A percentile compares a stretch with the other conserved stretches of the same genome.
phyloP scores from a whole-genome alignment of 2,113 vertebrate genomes.

The Ictalurus furcatus region DNA sequence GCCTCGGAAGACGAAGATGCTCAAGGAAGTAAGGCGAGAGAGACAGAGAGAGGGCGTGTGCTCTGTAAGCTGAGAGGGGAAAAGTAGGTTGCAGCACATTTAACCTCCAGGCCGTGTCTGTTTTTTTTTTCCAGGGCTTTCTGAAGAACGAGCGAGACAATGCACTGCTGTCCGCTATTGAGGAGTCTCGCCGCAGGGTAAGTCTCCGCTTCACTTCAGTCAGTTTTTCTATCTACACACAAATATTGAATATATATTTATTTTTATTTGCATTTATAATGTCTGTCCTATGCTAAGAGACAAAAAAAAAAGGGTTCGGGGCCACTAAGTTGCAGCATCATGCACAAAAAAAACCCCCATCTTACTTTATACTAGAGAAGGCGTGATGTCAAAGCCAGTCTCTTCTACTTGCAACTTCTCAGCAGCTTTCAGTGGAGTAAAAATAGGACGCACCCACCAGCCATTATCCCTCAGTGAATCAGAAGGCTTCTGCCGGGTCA shows the following conservation, averaged over 20 bases:
- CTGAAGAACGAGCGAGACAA: conserved; percentile 98
- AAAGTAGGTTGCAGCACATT: conserved; percentile 50
- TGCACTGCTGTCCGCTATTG: conserved; percentile 92
- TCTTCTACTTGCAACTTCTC: background rate
- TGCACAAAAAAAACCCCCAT: background rate
- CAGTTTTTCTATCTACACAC: background rate
- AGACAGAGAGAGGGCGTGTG: conserved; percentile 38
- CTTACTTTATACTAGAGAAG: background rate
- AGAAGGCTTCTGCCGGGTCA: conserved; percentile 38
- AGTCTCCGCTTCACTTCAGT: conserved; percentile 62
- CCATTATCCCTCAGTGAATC: conserved; percentile 43
- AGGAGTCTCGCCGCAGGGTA: conserved; percentile 95
- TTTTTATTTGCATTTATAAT: background rate
- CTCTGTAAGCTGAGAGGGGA: conserved; percentile 33
- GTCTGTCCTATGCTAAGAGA: background rate
- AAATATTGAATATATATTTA: background rate
- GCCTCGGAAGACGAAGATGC: conserved; percentile 42
- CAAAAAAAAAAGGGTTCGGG: background rate
- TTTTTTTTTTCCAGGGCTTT: conserved; percentile 82
- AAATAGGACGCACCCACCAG: conserved; percentile 44
- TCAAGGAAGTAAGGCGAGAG: background rate
- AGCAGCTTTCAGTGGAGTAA: conserved; percentile 37
- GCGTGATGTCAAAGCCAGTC: background rate
- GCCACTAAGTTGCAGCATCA: background rate
- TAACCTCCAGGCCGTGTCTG: conserved; percentile 47